A percentile compares a stretch with the other conserved stretches of the same genome.
phyloP scores from a whole-genome alignment of 2,888 invertebrate genomes.

The Lochmaea capreae region DNA sequence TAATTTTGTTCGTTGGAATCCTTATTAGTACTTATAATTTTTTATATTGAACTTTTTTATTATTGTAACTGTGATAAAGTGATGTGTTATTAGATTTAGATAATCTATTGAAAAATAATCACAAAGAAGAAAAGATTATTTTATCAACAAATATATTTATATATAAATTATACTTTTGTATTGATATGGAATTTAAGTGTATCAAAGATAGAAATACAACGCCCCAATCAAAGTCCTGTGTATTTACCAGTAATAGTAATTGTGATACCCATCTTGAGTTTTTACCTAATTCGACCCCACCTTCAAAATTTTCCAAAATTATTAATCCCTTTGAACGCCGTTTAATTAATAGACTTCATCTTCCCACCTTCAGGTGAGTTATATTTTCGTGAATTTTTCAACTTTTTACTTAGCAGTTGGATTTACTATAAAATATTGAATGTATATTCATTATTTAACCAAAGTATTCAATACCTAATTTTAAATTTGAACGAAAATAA shows the following conservation, averaged over 20 bases:
- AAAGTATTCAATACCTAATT: too few species aligned
- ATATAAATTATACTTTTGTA: background rate
- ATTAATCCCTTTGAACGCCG: conserved; percentile 78
- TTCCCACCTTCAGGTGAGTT: conserved; percentile 76
- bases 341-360: conserved; percentile 73
- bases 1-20: conserved; percentile 25
- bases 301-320: conserved; percentile 70
- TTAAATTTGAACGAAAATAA: too few species aligned
- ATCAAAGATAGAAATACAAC: conserved; percentile 53
- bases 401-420: background rate
- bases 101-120: conserved; percentile 10
- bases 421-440: too few species aligned
- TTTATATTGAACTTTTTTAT: background rate
- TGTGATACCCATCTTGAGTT: conserved; percentile 62
- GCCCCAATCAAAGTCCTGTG: conserved; percentile 49
- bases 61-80: conserved; percentile 19
- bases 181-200: conserved; percentile 52
- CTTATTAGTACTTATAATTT: conserved; percentile 1
- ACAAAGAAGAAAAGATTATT: background rate
- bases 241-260: conserved; percentile 47
- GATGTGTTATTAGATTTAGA: conserved; percentile 26
- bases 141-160: background rate
- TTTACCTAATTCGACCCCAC: conserved; percentile 69
- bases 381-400: background rate
- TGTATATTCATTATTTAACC: too few species aligned